Evolutionary conservation across 1,140 invertebrate species (phyloP).

Genomic region (Medauroidea extradentata): DNA sequence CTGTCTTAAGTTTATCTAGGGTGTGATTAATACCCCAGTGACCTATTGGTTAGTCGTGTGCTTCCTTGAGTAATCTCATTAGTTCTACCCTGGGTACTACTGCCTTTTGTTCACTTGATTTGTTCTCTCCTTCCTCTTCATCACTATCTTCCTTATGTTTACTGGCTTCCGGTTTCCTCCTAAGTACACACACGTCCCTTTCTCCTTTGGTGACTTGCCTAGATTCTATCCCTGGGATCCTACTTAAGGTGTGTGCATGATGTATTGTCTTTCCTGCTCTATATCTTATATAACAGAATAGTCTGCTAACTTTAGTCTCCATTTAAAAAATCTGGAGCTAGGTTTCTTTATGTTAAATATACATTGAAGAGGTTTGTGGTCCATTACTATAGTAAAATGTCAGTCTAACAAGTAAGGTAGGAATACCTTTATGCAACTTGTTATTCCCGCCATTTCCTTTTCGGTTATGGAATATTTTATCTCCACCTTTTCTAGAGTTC

Average conservation of each 20-base stretch:
- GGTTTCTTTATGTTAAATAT: constrained; percentile 30
- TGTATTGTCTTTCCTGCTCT: constrained; percentile 8
- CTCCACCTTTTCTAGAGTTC: constrained; percentile 28
- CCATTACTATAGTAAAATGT: constrained; percentile 20
- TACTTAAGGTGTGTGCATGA: not conserved
- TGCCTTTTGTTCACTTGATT: too few relatives aligned
- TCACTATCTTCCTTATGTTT: too few relatives aligned
- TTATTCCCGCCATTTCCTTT: constrained; percentile 27
- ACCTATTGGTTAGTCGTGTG: constrained; percentile 11
- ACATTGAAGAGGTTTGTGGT: too few relatives aligned
- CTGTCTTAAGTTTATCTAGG: not conserved
- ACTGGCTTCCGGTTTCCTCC: too few relatives aligned
- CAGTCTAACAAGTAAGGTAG: constrained; percentile 20
- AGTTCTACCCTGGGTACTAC: too few relatives aligned
- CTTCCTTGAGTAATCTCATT: too few relatives aligned
- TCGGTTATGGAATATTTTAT: constrained; percentile 25
- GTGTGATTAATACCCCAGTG: constrained; percentile 16
- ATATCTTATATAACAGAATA: constrained; percentile 36
- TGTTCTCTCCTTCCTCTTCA: too few relatives aligned
- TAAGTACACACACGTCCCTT: too few relatives aligned
- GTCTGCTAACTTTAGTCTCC: constrained; percentile 33
- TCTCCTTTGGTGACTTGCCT: constrained; percentile 5
- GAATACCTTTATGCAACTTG: constrained; percentile 20
- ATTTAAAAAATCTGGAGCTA: constrained; percentile 27
- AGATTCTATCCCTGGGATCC: too few relatives aligned